These are phyloP conservation scores for Tiliacea citrago DNA, from an alignment of 2,888 invertebrate species.

Conservation along the genomic window DNA sequence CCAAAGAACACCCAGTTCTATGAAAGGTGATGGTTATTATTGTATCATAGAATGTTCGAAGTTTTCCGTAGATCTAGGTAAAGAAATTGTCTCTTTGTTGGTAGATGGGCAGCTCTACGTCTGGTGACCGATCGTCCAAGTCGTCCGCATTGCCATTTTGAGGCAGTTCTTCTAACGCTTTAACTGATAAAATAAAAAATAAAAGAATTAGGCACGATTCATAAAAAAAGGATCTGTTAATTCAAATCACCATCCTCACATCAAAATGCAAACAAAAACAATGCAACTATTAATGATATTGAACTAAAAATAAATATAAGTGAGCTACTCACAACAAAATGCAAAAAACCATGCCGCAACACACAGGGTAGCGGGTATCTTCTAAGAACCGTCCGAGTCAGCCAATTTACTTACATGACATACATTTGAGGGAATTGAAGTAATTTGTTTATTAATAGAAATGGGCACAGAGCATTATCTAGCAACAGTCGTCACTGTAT, in stretches of 20 bases:
- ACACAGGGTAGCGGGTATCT: constrained; percentile 79
- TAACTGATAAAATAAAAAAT: constrained; percentile 88
- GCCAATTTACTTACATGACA: constrained; percentile 74
- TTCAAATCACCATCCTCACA: constrained; percentile 59
- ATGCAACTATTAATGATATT: constrained; percentile 72
- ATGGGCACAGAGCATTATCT: constrained; percentile 39
- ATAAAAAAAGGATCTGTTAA: constrained; percentile 11
- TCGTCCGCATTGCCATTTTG: constrained; percentile 91
- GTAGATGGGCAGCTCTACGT: constrained; percentile 95
- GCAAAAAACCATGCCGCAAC: constrained; percentile 89
- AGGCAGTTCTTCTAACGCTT: constrained; percentile 94
- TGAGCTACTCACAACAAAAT: constrained; percentile 89
- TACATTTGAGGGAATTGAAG: constrained; percentile 55
- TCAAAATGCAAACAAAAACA: constrained; percentile 73
- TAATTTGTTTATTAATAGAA: constrained; percentile 20
- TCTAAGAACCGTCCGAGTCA: constrained; percentile 80
- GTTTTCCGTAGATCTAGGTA: constrained; percentile 80
- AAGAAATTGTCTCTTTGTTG: constrained; percentile 97
- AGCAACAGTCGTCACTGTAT: constrained; percentile 1
- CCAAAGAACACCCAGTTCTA: constrained; percentile 8
- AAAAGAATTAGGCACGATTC: constrained; percentile 34
- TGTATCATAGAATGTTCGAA: neutral
- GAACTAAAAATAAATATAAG: constrained; percentile 56
- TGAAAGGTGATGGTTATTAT: neutral
- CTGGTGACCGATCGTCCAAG: constrained; percentile 94